Evolutionary conservation across 92 coral and sea anemone species (phyloP).

Genomic region (Porites cylindrica): DNA sequence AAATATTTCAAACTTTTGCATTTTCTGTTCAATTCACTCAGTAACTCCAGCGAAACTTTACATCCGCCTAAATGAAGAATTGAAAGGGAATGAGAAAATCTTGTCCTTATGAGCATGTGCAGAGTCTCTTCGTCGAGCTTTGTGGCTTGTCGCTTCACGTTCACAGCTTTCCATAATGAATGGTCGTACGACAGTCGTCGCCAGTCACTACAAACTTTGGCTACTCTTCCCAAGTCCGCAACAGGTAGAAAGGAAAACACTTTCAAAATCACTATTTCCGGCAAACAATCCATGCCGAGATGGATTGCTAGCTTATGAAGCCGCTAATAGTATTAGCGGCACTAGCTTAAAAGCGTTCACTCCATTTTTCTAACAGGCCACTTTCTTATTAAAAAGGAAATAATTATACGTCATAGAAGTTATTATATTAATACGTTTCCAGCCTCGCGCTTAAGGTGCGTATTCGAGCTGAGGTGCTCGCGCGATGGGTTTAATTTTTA

Average conservation of each 20-base stretch:
- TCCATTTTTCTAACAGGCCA: constrained; percentile 16
- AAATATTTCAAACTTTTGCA: constrained; percentile 87
- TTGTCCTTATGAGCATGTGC: constrained; percentile 85
- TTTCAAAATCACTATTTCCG: constrained; percentile 92
- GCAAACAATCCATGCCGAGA: constrained; percentile 81
- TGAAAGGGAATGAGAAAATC: constrained; percentile 80
- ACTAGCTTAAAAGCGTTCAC: constrained; percentile 8
- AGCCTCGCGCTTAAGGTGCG: constrained; percentile 23
- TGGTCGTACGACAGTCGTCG: constrained; percentile 95
- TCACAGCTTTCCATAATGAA: constrained; percentile 93
- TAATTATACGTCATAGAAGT: constrained; percentile 43
- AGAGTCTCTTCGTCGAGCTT: constrained; percentile 88
- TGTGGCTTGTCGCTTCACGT: constrained; percentile 82
- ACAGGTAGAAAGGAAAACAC: constrained; percentile 88
- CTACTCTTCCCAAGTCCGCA: constrained; percentile 87
- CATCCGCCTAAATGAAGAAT: constrained; percentile 84
- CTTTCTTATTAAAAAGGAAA: constrained; percentile 3
- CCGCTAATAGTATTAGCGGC: constrained; percentile 33
- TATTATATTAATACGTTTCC: neutral
- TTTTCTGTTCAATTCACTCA: constrained; percentile 84
- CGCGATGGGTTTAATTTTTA: no score
- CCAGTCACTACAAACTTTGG: constrained; percentile 94
- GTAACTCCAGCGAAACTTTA: constrained; percentile 83
- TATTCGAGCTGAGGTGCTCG: neutral
- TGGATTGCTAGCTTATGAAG: constrained; percentile 32